Base-by-base conservation (phyloP, 2,797 vertebrate species). In the Capromys pilorides region DNA sequence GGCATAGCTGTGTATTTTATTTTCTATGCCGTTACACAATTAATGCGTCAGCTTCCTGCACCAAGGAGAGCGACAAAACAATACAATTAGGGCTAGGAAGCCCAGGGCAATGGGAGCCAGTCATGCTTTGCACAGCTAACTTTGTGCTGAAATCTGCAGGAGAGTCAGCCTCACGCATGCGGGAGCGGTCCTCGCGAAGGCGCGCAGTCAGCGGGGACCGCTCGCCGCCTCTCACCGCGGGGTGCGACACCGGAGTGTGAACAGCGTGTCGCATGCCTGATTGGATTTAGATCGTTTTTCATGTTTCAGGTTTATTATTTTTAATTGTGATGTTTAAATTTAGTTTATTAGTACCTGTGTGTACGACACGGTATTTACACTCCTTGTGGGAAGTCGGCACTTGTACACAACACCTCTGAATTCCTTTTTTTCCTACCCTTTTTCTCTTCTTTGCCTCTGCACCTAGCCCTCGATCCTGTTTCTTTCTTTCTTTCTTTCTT, bases 21-120 rank as follows among this genome's bases (percentile, higher is more conserved):
- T 97, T 91, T 95, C 85, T 93, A 57, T 94, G 71, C 83, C 49
- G 36, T 82, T 91, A 64, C 80, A 90, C 90, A 96, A 92, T 95
- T 96, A 96, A 95, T 93, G 86, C 41, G 84, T 95, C 86, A 93
- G 86, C 77, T 96, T 96, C 95, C 88, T 93, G 94, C 96, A 94
- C 92, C 90, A 92, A 96, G 66, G 33, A 59, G 88, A 95, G 77
- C 79, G 84, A 88, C 7, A 57, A 90, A 96, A 96, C 82, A 97
- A 84, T 85, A 95, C 94, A 96, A 96, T 96, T 96, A 96, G 96
- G 83, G 95, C 90, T 86, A 91, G 90, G 91, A 92, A 96, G 96
- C 94, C 96, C 94, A 95, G 77, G 96, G 97, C 96, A 96, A 92
- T 79, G 78, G 26, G 64, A 90, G 73, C 82, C 75, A 81, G 91